Conservation (phyloP, 2,113 vertebrate species). For the Leptocoma aspasia region DNA sequence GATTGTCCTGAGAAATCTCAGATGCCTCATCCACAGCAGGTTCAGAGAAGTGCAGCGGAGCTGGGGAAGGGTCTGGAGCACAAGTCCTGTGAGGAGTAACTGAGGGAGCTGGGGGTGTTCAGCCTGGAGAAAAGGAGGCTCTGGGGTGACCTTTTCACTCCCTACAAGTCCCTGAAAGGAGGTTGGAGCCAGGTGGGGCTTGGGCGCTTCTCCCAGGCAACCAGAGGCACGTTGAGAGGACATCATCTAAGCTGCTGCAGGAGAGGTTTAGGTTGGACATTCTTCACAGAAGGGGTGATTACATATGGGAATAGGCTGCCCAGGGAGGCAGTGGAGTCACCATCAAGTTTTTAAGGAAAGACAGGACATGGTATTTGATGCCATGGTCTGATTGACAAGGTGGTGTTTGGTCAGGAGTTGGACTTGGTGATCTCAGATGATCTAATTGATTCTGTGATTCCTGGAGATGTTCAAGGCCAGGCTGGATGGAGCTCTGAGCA, state of each 20-base stretch:
- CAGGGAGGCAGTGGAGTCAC: not conserved
- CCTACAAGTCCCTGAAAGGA: not conserved
- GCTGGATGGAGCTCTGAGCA: not conserved
- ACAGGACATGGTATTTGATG: not conserved
- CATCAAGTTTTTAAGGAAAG: not conserved
- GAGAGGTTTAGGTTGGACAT: not conserved
- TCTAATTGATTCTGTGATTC: not conserved
- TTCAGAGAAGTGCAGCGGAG: not conserved
- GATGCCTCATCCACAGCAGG: not conserved
- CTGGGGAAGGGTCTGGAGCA: not conserved
- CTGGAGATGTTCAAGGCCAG: not conserved
- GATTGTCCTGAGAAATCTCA: not conserved
- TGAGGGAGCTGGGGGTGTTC: not conserved
- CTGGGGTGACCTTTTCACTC: not conserved
- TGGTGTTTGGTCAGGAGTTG: not conserved
- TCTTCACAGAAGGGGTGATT: not conserved
- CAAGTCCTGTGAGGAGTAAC: not conserved
- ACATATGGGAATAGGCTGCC: not conserved
- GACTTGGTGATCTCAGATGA: not conserved
- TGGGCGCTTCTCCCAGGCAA: not conserved
- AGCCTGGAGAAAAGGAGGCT: not conserved
- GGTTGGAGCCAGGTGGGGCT: not conserved
- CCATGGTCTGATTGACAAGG: not conserved
- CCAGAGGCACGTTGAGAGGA: not conserved
- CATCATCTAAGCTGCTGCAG: not conserved